Base-by-base conservation (phyloP, 2,888 invertebrate genomes). In the Stenodema calcarata region DNA sequence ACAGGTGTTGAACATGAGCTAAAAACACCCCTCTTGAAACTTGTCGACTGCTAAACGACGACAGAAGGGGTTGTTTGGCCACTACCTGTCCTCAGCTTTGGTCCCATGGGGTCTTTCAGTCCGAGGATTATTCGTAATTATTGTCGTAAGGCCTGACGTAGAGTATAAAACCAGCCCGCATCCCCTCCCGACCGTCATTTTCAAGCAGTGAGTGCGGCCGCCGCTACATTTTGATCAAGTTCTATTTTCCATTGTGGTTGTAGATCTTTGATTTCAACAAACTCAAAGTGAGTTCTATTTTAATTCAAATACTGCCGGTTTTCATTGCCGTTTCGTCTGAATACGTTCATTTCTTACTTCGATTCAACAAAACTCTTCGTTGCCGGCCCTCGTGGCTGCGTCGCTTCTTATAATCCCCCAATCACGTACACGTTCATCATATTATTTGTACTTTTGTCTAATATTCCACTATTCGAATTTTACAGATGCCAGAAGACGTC, bases 401-500 rank as follows among this genome's bases (percentile, higher is more conserved):
- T 42, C 11, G 6, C 11, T 42, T 42, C 42, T 42, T 42, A 42
- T 42, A 9, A 6, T 11, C 11, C 42, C 11, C 42, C 11, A 42
- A 9, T 42, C 7, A 6, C 11, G 6, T 11, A 42, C 42, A 42
- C n/a, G n/a, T n/a, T n/a, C n/a, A n/a, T n/a, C n/a, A n/a, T n/a
- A n/a, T n/a, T n/a, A n/a, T n/a, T n/a, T n/a, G n/a, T n/a, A n/a
- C n/a, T n/a, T n/a, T n/a, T 42, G 42, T 42, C 16, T 9, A 14
- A 78, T 41, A 4, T 84, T 44, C 14, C 28, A 6, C 16, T 42
- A 27, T 1, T 30, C 18, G n/a, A n/a, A n/a, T n/a, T 76, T 11
- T 62, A 1, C 75, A 95, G 94, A 96, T 96, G 96, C 95, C 96
- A 89, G 96, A 96, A 93, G 94, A 95, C 93, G 93, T 94, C 88